A percentile compares a stretch with the other conserved stretches of the same genome.
These are phyloP conservation scores for Trichopria drosophilae DNA, from an alignment of 2,888 invertebrate species.

Conservation along the genomic window DNA sequence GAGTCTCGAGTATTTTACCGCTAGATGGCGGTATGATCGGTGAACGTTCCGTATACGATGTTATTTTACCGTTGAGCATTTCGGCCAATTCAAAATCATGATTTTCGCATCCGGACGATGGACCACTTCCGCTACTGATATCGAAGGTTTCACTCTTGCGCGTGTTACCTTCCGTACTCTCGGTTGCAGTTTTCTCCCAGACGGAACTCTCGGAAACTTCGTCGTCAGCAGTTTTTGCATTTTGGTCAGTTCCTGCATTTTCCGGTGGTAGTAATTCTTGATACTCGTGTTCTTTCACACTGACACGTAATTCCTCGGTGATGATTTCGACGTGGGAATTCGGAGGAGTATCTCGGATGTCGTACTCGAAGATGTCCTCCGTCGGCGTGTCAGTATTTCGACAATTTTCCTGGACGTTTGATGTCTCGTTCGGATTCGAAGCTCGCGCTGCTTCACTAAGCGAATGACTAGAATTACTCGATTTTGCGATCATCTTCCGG, in stretches of 20 bases:
- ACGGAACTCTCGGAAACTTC: conserved; percentile 49
- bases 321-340: conserved; percentile 54
- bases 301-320: conserved; percentile 43
- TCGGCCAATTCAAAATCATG: conserved; percentile 49
- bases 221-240: conserved; percentile 36
- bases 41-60: conserved; percentile 30
- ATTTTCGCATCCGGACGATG: conserved; percentile 50
- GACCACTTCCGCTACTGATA: conserved; percentile 52
- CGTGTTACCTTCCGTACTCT: conserved; percentile 48
- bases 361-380: conserved; percentile 50
- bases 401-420: too few species aligned
- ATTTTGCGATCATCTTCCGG: conserved; percentile 43
- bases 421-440: too few species aligned
- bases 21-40: conserved; percentile 33
- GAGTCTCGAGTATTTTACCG: conserved; percentile 47
- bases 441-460: conserved; percentile 44
- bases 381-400: conserved; percentile 42
- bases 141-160: conserved; percentile 55
- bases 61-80: conserved; percentile 39
- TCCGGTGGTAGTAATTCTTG: conserved; percentile 37
- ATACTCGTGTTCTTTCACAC: conserved; percentile 44
- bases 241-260: conserved; percentile 30
- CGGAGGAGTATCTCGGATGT: conserved; percentile 52
- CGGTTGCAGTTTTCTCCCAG: conserved; percentile 53
- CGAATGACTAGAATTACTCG: conserved; percentile 51